Conservation (phyloP, 2,797 vertebrate genomes). For the Hafferia zeledoni region DNA sequence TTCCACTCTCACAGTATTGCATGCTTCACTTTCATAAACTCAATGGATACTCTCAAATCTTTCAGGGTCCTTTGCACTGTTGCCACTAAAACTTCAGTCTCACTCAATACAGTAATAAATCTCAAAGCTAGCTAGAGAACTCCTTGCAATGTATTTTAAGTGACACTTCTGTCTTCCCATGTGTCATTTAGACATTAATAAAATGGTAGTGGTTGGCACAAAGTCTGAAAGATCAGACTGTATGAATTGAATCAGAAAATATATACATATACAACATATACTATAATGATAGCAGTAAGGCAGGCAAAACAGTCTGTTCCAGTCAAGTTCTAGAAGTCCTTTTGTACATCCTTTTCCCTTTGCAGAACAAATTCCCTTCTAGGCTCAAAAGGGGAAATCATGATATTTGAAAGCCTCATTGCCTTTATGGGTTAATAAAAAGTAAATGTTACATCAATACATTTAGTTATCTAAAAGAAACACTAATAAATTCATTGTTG, state of each 20-base stretch:
- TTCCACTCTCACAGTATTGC: neutral
- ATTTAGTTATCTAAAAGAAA: neutral
- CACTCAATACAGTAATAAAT: constrained; percentile 36
- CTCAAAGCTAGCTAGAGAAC: constrained; percentile 12
- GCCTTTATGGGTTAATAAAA: neutral
- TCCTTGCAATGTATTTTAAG: constrained; percentile 51
- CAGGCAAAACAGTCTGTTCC: neutral
- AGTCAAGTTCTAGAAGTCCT: neutral
- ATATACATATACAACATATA: neutral
- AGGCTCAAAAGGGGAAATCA: neutral
- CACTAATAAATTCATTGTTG: neutral
- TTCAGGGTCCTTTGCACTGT: neutral
- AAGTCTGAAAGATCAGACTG: neutral
- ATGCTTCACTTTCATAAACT: neutral
- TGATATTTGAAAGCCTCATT: neutral
- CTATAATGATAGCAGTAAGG: neutral
- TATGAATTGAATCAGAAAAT: neutral
- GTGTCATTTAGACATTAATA: constrained; percentile 30
- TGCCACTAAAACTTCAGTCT: constrained; percentile 48
- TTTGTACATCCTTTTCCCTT: neutral
- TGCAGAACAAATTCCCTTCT: neutral
- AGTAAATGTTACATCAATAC: neutral
- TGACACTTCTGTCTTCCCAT: constrained; percentile 14
- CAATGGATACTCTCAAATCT: neutral
- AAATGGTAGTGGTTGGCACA: constrained; percentile 10